These are phyloP conservation scores for Diplosoma virens DNA, from an alignment of 23 tunicate genomes.

Conservation along the genomic window DNA sequence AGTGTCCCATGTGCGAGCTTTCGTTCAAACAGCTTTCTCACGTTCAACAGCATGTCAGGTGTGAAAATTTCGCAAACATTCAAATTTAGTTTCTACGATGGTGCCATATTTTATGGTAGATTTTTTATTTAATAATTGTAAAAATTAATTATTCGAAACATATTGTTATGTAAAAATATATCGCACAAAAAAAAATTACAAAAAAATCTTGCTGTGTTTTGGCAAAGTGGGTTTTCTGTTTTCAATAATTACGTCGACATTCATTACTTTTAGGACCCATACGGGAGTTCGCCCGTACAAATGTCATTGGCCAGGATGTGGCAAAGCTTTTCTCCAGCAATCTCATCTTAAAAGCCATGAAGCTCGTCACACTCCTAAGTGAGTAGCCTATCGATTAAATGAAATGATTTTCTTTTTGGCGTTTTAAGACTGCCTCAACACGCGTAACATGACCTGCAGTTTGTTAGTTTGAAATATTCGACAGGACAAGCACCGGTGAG, in stretches of 20 bases:
- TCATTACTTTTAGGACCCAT: slow-evolving; percentile 59
- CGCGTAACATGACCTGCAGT: too few relatives aligned
- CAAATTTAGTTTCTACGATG: too few relatives aligned
- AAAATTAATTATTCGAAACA: too few relatives aligned
- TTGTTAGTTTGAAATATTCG: too few relatives aligned
- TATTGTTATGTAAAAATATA: too few relatives aligned
- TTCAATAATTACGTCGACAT: not conserved
- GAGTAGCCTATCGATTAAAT: too few relatives aligned
- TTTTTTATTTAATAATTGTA: too few relatives aligned
- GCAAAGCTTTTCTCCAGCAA: slow-evolving; percentile 93
- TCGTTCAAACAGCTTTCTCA: slow-evolving; percentile 92
- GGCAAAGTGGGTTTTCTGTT: too few relatives aligned
- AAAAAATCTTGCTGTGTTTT: too few relatives aligned
- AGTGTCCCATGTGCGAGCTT: slow-evolving; percentile 93
- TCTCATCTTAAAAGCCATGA: slow-evolving; percentile 94
- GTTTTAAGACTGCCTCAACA: not conserved
- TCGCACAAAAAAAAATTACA: too few relatives aligned
- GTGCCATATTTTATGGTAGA: too few relatives aligned
- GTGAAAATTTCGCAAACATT: too few relatives aligned
- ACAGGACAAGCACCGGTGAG: not conserved
- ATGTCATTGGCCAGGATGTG: slow-evolving; percentile 97
- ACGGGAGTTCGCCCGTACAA: slow-evolving; percentile 96
- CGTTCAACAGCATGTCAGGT: slow-evolving; percentile 97
- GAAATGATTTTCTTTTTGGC: not conserved
- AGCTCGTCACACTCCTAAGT: slow-evolving; percentile 91